Evolutionary conservation across 2,113 vertebrate species (phyloP).

Genomic region (Myanophis thanlyinensis): DNA sequence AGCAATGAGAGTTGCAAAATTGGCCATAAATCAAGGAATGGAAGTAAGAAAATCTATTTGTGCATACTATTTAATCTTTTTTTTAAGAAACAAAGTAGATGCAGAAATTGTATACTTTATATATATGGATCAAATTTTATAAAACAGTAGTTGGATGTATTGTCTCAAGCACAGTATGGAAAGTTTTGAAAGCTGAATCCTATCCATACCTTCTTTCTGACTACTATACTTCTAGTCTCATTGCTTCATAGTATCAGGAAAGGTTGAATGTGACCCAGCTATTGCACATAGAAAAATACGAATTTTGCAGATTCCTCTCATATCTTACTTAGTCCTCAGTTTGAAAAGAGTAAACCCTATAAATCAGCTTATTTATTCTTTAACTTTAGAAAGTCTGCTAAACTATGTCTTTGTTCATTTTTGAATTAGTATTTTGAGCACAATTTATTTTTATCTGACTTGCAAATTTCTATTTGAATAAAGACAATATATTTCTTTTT

Average conservation of each 20-base stretch:
- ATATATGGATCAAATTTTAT: neutral
- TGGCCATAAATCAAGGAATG: constrained; percentile 95
- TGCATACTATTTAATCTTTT: neutral
- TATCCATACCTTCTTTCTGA: neutral
- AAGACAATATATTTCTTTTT: neutral
- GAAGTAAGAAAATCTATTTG: constrained; percentile 78
- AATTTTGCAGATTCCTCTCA: neutral
- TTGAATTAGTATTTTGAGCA: neutral
- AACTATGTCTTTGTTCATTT: neutral
- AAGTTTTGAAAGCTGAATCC: neutral
- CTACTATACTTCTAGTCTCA: neutral
- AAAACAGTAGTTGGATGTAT: neutral
- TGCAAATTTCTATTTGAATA: neutral
- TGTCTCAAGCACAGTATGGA: neutral
- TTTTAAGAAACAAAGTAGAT: neutral
- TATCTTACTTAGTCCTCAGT: neutral
- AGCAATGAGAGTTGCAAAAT: constrained; percentile 94
- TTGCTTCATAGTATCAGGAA: neutral
- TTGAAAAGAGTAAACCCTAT: neutral
- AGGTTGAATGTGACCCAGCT: neutral
- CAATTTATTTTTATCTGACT: neutral
- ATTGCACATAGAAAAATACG: neutral
- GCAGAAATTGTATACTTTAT: neutral
- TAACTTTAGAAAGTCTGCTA: neutral
- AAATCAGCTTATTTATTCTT: neutral